These are phyloP conservation scores for Glossophaga mutica DNA, from an alignment of 2,797 vertebrate species.

Conservation along the genomic window DNA sequence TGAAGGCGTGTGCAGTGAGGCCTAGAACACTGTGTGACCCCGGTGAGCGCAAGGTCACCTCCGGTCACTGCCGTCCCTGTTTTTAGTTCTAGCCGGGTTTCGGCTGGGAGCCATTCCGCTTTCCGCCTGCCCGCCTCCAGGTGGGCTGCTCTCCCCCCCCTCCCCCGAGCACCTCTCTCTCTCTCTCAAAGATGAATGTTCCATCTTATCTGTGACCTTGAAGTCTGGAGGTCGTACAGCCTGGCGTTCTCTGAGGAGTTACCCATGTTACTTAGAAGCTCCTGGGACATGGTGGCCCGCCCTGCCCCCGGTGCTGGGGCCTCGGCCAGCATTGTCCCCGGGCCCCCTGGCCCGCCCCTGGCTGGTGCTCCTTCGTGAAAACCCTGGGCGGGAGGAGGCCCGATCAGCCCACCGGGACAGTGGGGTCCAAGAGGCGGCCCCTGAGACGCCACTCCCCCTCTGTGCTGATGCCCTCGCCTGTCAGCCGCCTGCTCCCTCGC, in stretches of 20 bases:
- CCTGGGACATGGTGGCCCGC: neutral
- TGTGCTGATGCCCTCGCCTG: accelerated
- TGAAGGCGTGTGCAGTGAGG: neutral
- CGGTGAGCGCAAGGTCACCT: accelerated
- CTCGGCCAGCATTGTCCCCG: accelerated
- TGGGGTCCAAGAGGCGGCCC: no score
- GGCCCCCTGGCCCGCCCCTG: neutral
- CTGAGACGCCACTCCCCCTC: accelerated
- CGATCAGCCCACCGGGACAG: neutral
- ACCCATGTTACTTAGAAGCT: neutral
- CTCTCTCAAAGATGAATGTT: neutral
- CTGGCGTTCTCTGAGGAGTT: neutral
- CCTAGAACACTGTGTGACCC: neutral
- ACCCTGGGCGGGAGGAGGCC: neutral
- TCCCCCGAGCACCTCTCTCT: accelerated
- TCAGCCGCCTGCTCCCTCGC: neutral
- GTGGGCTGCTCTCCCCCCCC: neutral
- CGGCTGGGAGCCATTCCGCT: neutral
- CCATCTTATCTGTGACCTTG: neutral
- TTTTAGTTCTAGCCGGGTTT: neutral
- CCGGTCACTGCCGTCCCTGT: accelerated
- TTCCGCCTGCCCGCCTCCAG: no score
- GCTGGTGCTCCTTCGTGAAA: neutral
- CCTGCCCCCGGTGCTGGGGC: neutral
- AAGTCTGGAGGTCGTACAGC: neutral